Base-by-base conservation (phyloP, 2,888 invertebrate genomes). In the Sinotaia quadrata region DNA sequence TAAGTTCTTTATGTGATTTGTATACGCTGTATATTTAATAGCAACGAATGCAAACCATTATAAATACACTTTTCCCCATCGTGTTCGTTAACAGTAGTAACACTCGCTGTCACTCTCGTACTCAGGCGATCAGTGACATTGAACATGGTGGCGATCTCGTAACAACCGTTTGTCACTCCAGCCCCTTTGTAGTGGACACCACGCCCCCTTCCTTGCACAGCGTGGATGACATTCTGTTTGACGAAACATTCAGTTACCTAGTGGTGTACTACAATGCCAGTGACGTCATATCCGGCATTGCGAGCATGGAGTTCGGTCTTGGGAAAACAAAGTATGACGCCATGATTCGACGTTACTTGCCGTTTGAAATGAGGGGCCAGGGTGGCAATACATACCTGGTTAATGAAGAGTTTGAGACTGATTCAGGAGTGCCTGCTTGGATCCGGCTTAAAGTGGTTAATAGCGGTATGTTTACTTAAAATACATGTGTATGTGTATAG, bases 401-500 rank as follows among this genome's bases (percentile, higher is more conserved):
- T 12, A 36, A n/a, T 21, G 73, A 80, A 61, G 75, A 81, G 49
- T 70, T 81, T 24, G 75, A 73, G 8, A 71, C 80, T n/a, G 61
- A 73, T 10, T 72, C 75, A 47, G 82, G 82, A 8, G 70, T 77
- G n/a, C 80, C 80, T 3, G 79, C 78, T 7, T 82, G 81, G 81
- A 73, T 82, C 41, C 69, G 79, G 15, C 70, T 81, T 7, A 60
- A 78, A 47, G 79, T 77, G 8, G 76, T 76, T 41, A 80, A 82
- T 58, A 75, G 76, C 54, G 81, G 81, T 80, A 18, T 8, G 34
- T 21, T 15, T 18, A n/a, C n/a, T n/a, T n/a, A n/a, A n/a, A n/a
- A n/a, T n/a, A n/a, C n/a, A n/a, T n/a, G n/a, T n/a, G n/a, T n/a
- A n/a, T n/a, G n/a, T n/a, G n/a, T n/a, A n/a, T n/a, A n/a, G n/a